Evolutionary conservation across 2,888 invertebrate species (phyloP), one percentile per base, ranked within the genome.

Genomic region (Stenurella melanura): DNA sequence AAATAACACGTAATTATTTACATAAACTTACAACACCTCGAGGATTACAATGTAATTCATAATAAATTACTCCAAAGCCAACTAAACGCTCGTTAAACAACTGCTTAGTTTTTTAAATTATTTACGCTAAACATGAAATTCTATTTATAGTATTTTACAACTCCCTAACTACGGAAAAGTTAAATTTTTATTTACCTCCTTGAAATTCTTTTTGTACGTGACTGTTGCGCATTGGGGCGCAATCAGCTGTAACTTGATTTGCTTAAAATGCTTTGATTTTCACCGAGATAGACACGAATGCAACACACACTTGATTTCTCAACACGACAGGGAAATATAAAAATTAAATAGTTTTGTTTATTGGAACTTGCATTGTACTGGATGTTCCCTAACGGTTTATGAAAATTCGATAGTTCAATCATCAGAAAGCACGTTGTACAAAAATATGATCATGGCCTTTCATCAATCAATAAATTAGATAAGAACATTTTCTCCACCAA

Each of bases 271-370:
- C 80, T 80, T 70, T 73, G 84, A 83, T 83, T 81, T 76, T 74
- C 70, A 76, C 42, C 74, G 66, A 75, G 84, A 83, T 84, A 85
- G 82, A 77, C 83, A 83, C 83, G 84, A 85, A 84, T 79, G 77
- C 69, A 69, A 70, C 15, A 71, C 70, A 58, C 73, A 74, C 80
- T 80, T 77, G 80, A 79, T 82, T 83, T 78, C 75, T 75, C 68
- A 76, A 81, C 83, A 82, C 81, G 81, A 78, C 80, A 81, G 69
- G 76, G 60, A 19, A 21, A 60, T 57, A 57, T 60, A 50, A 70
- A 70, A 60, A 70, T 70, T 60, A 70, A 70, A 34, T 18, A 42
- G 38, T 18, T 61, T 21, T 21, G 60, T 70, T 70, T 50, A 70
- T 70, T 60, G 70, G 18, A 57, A 70, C 19, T 70, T 61, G 42